Base-by-base conservation (phyloP, 2,888 invertebrate genomes). In the Hirtodrosophila alboralis region DNA sequence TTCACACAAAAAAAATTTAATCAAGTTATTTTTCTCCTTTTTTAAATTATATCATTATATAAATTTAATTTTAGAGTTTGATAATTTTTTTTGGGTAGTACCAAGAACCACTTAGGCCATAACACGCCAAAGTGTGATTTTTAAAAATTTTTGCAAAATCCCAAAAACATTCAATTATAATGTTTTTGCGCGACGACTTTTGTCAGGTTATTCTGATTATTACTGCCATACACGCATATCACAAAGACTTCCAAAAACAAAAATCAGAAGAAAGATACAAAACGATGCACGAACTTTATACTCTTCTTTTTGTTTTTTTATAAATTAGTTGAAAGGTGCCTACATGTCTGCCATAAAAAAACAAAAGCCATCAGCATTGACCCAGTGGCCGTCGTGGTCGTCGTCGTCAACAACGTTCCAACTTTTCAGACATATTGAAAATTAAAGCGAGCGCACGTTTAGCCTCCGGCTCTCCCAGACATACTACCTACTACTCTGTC, bases 291-390 rank as follows among this genome's bases (percentile, higher is more conserved):
- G 61, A 67, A 54, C 27, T 43, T 23, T 6, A 23, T n/a, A n/a
- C n/a, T n/a, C n/a, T 21, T 21, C 28, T 58, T 18, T 44, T 59
- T 64, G 28, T 38, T 38, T 51, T 41, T 52, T 54, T 63, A 61
- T 75, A 78, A 85, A 80, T 83, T 83, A 71, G 66, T 67, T 61
- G 71, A 69, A 77, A 75, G 87, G 84, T 87, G 86, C 77, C 87
- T 79, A 71, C 65, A 66, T 87, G 86, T 86, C 86, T 86, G 86
- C 84, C 79, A 81, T 73, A 86, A 87, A 86, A 87, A 86, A 84
- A 86, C 75, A 77, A 75, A 75, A 72, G 69, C 85, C 79, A 71
- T 72, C 77, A 79, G 65, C 83, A 60, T 67, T 84, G 83, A 81
- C 85, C 78, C 75, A 75, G 69, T 68, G 64, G 65, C 59, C 68